Conservation (phyloP, 1,140 invertebrate genomes). For the Macrobrachium rosenbergii region DNA sequence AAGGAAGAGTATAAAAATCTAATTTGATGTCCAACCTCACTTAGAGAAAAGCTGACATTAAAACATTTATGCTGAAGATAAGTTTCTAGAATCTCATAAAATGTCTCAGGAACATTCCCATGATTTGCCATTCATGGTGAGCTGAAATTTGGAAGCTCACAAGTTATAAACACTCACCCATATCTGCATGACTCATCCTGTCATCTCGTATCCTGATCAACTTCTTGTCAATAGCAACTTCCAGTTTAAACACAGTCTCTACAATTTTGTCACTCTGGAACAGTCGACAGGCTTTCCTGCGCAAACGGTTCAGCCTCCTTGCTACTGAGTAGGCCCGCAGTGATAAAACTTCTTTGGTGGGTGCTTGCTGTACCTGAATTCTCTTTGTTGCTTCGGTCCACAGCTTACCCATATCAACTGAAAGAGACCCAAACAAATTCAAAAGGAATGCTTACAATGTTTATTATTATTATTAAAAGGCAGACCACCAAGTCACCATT, state of each 20-base stretch:
- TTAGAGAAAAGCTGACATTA: neutral
- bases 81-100: no score
- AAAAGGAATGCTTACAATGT: neutral
- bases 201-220: slow-evolving; percentile 71
- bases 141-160: neutral
- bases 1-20: neutral
- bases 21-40: neutral
- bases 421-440: neutral
- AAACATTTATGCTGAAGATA: no score
- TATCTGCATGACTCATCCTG: slow-evolving; percentile 69
- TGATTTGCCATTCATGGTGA: no score
- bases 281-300: slow-evolving; percentile 70
- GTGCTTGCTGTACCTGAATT: slow-evolving; percentile 67
- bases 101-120: no score
- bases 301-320: slow-evolving; percentile 70
- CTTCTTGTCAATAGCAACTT: slow-evolving; percentile 71
- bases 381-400: slow-evolving; percentile 40
- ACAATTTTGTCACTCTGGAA: slow-evolving; percentile 71
- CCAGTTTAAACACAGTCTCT: slow-evolving; percentile 70
- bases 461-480: no score
- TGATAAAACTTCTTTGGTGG: slow-evolving; percentile 72
- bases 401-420: slow-evolving; percentile 54
- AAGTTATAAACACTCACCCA: slow-evolving; percentile 70
- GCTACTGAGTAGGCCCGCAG: slow-evolving; percentile 71
- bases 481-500: no score